Conservation (phyloP, 2,113 vertebrate species). For the Hippoglossus stenolepis region DNA sequence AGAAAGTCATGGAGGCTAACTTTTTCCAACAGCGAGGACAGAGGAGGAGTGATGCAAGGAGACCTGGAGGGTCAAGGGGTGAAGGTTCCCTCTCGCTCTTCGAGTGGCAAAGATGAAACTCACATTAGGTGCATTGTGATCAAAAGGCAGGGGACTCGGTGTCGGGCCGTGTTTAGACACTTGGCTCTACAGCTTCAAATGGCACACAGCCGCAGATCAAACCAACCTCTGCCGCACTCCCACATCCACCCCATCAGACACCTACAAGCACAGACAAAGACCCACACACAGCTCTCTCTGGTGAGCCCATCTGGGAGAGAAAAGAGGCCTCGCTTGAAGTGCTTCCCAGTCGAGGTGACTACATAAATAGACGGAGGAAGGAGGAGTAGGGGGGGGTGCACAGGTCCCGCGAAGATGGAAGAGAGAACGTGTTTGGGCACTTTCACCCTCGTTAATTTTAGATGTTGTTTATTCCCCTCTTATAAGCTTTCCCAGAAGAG, state of each 20-base stretch:
- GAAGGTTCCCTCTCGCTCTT: constrained; percentile 18
- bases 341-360: constrained; percentile 64
- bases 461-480: constrained; percentile 60
- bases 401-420: constrained; percentile 51
- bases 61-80: constrained; percentile 1
- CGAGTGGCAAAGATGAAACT: constrained; percentile 46
- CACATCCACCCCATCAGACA: constrained; percentile 23
- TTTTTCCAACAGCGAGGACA: neutral
- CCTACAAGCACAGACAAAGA: constrained; percentile 26
- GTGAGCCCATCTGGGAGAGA: constrained; percentile 67
- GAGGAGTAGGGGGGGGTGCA: neutral
- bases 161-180: constrained; percentile 55
- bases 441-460: constrained; percentile 72
- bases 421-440: constrained; percentile 43
- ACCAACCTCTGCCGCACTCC: constrained; percentile 9
- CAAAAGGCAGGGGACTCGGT: constrained; percentile 66
- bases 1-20: neutral
- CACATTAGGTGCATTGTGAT: constrained; percentile 52
- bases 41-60: neutral
- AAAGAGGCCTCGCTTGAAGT: constrained; percentile 68
- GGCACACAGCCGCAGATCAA: constrained; percentile 45
- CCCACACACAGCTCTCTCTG: constrained; percentile 41
- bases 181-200: constrained; percentile 69
- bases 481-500: constrained; percentile 58
- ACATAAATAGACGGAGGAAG: constrained; percentile 60